A percentile compares a stretch with the other conserved stretches of the same genome.
Evolutionary conservation across 1,140 invertebrate species (phyloP).

Genomic region (Andricus grossulariae): DNA sequence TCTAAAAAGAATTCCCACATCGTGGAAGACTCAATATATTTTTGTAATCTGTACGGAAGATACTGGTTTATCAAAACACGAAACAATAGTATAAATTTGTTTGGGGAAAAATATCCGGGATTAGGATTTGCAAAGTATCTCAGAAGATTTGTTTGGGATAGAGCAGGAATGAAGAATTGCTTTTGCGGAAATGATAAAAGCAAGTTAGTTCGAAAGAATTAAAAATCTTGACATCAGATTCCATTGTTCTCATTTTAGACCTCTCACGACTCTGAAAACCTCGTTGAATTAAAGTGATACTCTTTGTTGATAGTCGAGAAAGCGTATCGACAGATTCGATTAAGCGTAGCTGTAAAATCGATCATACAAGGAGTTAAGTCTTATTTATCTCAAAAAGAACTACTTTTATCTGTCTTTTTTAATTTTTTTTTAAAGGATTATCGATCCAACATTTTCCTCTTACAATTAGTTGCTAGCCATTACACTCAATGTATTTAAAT

Average conservation of each 20-base stretch:
- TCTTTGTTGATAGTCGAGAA: constrained; percentile 39
- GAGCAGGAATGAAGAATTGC: neutral
- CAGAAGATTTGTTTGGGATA: too few species aligned
- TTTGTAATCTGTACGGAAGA: too few species aligned
- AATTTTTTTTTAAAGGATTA: neutral
- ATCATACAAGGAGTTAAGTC: neutral
- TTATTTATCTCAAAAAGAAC: neutral
- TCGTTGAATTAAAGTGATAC: neutral
- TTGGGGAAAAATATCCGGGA: too few species aligned
- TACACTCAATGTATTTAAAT: neutral
- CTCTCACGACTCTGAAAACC: neutral
- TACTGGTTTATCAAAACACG: too few species aligned
- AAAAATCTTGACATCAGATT: neutral
- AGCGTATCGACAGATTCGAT: constrained; percentile 56
- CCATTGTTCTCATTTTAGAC: neutral
- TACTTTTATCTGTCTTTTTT: neutral
- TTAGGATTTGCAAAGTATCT: too few species aligned
- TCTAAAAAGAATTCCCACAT: too few species aligned
- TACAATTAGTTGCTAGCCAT: neutral
- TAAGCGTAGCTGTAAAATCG: constrained; percentile 10
- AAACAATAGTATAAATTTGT: too few species aligned
- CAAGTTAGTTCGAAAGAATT: neutral
- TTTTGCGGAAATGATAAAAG: constrained; percentile 18
- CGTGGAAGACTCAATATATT: too few species aligned
- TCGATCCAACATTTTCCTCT: neutral